phyloP scores from a whole-genome alignment of 1,140 invertebrate genomes.

The Teleogryllus occipitalis region DNA sequence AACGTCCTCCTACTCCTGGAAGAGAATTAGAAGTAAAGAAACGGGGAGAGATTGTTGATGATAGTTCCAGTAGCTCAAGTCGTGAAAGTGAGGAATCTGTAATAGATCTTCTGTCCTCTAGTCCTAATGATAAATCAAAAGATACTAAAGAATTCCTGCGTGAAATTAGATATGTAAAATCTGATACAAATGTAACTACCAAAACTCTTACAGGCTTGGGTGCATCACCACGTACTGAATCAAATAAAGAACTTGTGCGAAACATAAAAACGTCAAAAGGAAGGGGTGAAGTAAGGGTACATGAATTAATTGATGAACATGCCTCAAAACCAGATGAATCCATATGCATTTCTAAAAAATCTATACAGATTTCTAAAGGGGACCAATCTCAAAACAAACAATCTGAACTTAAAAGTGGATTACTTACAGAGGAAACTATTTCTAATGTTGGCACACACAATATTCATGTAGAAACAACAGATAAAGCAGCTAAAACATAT shows the following conservation, averaged over 20 bases:
- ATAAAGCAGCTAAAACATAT: background rate
- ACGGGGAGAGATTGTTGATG: background rate
- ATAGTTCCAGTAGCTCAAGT: conserved; percentile 7
- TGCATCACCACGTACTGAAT: no score
- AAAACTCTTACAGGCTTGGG: no score
- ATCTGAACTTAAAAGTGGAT: background rate
- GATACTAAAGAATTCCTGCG: background rate
- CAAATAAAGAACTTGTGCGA: no score
- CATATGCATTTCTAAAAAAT: background rate
- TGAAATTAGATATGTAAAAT: no score
- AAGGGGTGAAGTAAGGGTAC: no score
- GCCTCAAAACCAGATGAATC: no score
- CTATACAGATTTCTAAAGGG: background rate
- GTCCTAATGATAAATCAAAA: conserved; percentile 13
- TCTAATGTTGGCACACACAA: background rate
- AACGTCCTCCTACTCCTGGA: conserved; percentile 11
- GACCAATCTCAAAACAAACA: background rate
- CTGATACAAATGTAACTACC: no score
- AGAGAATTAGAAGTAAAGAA: conserved; percentile 8
- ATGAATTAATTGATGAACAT: no score
- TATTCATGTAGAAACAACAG: background rate
- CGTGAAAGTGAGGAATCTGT: conserved; percentile 20
- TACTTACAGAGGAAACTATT: background rate
- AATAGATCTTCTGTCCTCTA: conserved; percentile 16
- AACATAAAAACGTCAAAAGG: no score